Evolutionary conservation across 2,113 vertebrate species (phyloP).

Genomic region (Malurus cyaneus): DNA sequence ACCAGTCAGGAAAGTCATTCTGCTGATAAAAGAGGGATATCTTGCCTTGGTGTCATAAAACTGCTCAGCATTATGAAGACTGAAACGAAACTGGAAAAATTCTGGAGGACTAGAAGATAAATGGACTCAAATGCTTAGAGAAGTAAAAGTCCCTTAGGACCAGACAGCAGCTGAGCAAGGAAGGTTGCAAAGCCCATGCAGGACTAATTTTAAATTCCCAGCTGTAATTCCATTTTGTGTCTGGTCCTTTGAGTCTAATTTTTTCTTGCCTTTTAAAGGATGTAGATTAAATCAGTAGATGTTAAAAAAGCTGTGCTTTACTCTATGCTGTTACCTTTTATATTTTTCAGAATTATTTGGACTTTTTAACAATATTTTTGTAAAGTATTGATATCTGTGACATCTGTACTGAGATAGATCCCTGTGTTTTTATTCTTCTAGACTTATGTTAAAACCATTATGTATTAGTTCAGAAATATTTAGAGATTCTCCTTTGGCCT

Average conservation of each 20-base stretch:
- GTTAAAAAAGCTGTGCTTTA: neutral
- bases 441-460: conserved; percentile 9
- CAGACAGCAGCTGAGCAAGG: neutral
- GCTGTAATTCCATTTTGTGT: neutral
- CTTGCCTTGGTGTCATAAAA: neutral
- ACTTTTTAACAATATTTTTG: neutral
- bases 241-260: neutral
- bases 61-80: neutral
- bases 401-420: neutral
- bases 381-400: neutral
- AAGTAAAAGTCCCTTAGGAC: neutral
- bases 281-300: neutral
- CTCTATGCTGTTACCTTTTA: neutral
- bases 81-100: neutral
- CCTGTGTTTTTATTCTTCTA: conserved; percentile 8
- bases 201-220: neutral
- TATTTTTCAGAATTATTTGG: neutral
- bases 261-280: neutral
- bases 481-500: neutral
- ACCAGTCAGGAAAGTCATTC: neutral
- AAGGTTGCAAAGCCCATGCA: neutral
- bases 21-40: neutral
- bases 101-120: neutral
- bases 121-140: neutral
- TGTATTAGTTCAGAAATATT: conserved; percentile 44